Evolutionary conservation across 2,113 vertebrate species (phyloP).

Genomic region (Pachypanchax playfairii): DNA sequence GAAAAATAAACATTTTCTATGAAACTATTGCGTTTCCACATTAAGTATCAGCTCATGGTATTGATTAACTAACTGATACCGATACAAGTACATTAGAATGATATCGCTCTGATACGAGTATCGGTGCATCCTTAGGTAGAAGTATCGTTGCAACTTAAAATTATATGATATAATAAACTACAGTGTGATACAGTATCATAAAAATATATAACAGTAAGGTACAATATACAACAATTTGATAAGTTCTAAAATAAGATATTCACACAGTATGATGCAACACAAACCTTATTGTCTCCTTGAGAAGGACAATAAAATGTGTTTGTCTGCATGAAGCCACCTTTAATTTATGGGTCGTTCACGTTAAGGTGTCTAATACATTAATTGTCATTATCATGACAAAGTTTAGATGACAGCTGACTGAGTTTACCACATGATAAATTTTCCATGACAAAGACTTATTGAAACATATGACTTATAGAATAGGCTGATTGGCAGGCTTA

Average conservation of each 20-base stretch:
- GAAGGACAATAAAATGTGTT: background rate
- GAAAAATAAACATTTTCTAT: no score
- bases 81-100: no score
- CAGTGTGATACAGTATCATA: background rate
- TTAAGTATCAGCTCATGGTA: no score
- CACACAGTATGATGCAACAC: background rate
- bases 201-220: background rate
- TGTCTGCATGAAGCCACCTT: slow-evolving; percentile 42
- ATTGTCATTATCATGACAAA: slow-evolving; percentile 47
- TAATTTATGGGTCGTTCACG: slow-evolving; percentile 39
- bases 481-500: slow-evolving; percentile 70
- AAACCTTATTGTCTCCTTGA: background rate
- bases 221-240: background rate
- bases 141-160: no score
- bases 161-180: background rate
- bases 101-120: no score
- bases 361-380: slow-evolving; percentile 23
- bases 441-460: slow-evolving; percentile 47
- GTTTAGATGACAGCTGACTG: slow-evolving; percentile 52
- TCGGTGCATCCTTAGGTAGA: no score
- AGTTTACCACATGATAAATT: slow-evolving; percentile 41
- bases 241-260: no score
- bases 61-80: no score
- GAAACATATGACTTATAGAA: slow-evolving; percentile 23
- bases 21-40: no score